Percentiles rank a stretch among this genome's conserved stretches.
Evolutionary conservation across 2,888 invertebrate species (phyloP).

Genomic region (Xestia rhomboidea): DNA sequence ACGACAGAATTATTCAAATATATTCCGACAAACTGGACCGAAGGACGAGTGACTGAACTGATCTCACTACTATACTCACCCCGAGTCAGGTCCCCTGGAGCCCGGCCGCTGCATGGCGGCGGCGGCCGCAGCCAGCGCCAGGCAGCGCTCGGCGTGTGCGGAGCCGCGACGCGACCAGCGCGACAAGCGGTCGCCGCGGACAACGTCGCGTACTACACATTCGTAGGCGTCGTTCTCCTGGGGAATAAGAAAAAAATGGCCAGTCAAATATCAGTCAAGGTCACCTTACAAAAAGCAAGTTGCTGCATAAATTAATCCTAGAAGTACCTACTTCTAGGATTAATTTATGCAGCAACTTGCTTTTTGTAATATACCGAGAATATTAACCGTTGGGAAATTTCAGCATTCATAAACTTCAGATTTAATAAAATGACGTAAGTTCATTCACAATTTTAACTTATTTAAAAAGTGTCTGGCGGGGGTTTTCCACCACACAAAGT

Average conservation of each 20-base stretch:
- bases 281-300: background rate
- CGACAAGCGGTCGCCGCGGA: constrained; percentile 86
- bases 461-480: background rate
- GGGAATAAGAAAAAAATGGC: background rate
- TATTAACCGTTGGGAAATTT: background rate
- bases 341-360: no score
- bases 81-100: constrained; percentile 79
- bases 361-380: background rate
- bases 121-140: constrained; percentile 87
- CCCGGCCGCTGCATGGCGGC: constrained; percentile 74
- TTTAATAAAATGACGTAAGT: background rate
- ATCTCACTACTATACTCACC: constrained; percentile 65
- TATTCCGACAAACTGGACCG: background rate
- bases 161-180: constrained; percentile 86
- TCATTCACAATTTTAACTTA: background rate
- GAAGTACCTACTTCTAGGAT: no score
- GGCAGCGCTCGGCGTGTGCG: constrained; percentile 86
- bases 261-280: background rate
- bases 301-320: background rate
- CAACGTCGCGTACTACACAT: constrained; percentile 87
- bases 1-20: background rate
- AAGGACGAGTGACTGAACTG: background rate
- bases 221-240: constrained; percentile 87
- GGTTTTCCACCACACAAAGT: background rate
- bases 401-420: background rate